These are phyloP conservation scores for Rhogogaster chlorosoma DNA, from an alignment of 2,888 invertebrate genomes.

Conservation along the genomic window DNA sequence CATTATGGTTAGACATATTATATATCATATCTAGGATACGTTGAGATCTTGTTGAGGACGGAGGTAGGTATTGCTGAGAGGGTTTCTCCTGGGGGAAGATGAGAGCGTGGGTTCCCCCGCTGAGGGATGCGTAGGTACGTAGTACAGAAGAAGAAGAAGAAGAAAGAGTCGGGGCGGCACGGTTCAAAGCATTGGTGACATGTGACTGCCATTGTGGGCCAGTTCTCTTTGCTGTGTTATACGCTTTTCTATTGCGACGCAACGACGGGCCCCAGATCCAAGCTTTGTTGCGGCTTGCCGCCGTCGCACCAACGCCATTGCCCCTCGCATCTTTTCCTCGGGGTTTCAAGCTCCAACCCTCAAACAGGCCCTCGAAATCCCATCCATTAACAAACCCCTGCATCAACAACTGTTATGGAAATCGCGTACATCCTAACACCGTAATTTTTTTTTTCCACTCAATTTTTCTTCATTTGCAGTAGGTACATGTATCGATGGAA, in stretches of 20 bases:
- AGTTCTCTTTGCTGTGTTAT: conserved; percentile 62
- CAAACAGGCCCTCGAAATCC: conserved; percentile 15
- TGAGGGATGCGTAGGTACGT: conserved; percentile 20
- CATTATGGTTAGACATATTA: not conserved
- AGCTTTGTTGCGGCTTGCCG: conserved; percentile 66
- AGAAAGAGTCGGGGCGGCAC: conserved; percentile 68
- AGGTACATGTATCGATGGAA: not conserved
- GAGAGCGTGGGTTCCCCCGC: not conserved
- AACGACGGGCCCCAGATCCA: conserved; percentile 64
- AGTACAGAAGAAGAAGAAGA: conserved; percentile 54
- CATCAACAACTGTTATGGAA: conserved; percentile 18
- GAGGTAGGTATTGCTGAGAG: not conserved
- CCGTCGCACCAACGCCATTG: conserved; percentile 38
- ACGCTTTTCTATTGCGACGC: conserved; percentile 69
- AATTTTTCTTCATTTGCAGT: not conserved
- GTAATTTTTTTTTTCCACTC: not conserved
- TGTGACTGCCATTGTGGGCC: conserved; percentile 72
- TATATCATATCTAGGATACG: not conserved
- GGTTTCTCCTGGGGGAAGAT: conserved; percentile 19
- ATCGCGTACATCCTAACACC: not conserved
- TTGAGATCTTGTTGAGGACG: not conserved
- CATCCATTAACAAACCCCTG: conserved; percentile 10
- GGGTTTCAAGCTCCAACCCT: conserved; percentile 12
- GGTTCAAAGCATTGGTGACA: conserved; percentile 72
- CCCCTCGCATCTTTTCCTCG: conserved; percentile 12